Base-by-base conservation (phyloP, 2,113 vertebrate species). In the Erythrocebus patas region DNA sequence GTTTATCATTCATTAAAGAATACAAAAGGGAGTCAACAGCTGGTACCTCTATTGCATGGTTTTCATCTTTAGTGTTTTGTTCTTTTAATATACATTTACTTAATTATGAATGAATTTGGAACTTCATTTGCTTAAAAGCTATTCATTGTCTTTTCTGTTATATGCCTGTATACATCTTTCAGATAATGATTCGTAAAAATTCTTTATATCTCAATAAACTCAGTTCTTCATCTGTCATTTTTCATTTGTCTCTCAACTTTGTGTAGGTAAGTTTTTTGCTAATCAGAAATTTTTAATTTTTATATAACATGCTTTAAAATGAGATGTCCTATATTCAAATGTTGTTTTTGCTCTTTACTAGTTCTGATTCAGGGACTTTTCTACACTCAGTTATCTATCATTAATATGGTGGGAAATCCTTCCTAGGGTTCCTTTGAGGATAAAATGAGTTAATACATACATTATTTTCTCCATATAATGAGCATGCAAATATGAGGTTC, bases 51-150 rank as follows among this genome's bases (percentile, higher is more conserved):
- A 59, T 2, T 55, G 64, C 25, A 40, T 55, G 9, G 17, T 55
- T 85, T 94, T 70, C 75, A 92, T 72, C 9, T 75, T 91, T 73
- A 93, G 14, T 59, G 50, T 80, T 95, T 89, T 35, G 76, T 79
- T 50, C 25, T 91, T 91, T 88, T 57, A 79, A 91, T 48, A 80
- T 59, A 66, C 30, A 84, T 57, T 59, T 57, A 38, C 22, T 83
- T 59, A 89, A 59, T 66, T 70, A 43, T 59, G 52, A 61, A 32
- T 91, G 59, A 78, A 90, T 50, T 18, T 55, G n/a, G 18, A 92
- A 94, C 8, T 17, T 89, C 23, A 38, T 89, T 93, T 92, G 16
- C 18, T 43, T 96, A 87, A 70, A 95, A 86, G 35, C 40, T 82
- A 38, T 70, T 64, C n/a, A 55, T 64, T 85, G 30, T 25, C 40